Conservation (phyloP, 1,140 invertebrate genomes). For the Drosophila ercepeae region DNA sequence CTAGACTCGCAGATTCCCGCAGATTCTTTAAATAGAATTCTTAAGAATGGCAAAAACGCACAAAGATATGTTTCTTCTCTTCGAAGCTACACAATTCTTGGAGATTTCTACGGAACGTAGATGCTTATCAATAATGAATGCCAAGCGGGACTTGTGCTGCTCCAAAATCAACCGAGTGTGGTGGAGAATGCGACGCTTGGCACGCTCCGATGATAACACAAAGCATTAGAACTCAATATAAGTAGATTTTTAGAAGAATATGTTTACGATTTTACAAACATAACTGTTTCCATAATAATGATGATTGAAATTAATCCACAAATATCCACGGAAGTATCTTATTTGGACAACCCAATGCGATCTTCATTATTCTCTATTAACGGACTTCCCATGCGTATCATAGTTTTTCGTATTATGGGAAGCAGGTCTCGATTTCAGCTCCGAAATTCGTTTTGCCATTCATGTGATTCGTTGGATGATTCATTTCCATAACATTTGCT, state of each 20-base stretch:
- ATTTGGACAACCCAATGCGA: constrained; percentile 18
- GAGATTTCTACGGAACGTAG: constrained; percentile 3
- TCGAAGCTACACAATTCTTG: constrained; percentile 5
- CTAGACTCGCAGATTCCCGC: constrained; percentile 9
- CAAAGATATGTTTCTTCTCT: constrained; percentile 29
- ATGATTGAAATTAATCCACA: neutral
- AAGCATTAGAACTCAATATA: constrained; percentile 16
- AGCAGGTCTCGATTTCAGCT: constrained; percentile 1
- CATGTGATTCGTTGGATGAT: constrained; percentile 42
- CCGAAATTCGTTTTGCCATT: constrained; percentile 38
- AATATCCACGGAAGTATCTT: constrained; percentile 24
- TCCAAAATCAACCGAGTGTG: constrained; percentile 62
- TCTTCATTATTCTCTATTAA: constrained; percentile 30
- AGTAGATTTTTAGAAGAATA: neutral
- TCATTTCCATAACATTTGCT: constrained; percentile 71
- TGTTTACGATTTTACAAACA: neutral
- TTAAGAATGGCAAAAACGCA: constrained; percentile 46
- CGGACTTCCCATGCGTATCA: constrained; percentile 31
- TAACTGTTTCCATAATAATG: neutral
- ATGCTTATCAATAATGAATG: constrained; percentile 63
- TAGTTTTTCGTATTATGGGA: constrained; percentile 10
- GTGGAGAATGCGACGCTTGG: constrained; percentile 27
- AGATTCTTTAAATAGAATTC: constrained; percentile 10
- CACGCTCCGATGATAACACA: constrained; percentile 37
- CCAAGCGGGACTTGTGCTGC: constrained; percentile 34